Percentiles rank a stretch among this genome's conserved stretches.
phyloP scores from a whole-genome alignment of 2,888 invertebrate genomes.

The Eulithis testata region DNA sequence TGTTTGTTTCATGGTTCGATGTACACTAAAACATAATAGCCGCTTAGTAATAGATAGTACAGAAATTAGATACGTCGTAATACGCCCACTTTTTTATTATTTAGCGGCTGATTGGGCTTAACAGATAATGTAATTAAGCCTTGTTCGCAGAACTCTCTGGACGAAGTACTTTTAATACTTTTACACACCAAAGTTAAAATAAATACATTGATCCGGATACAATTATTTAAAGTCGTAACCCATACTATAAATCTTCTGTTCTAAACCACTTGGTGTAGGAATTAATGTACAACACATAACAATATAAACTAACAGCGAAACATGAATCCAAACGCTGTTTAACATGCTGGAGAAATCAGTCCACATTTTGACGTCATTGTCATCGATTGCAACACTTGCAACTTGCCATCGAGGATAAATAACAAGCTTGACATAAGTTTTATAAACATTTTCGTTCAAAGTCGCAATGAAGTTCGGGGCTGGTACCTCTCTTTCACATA shows the following conservation, averaged over 20 bases:
- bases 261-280: constrained; percentile 16
- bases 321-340: constrained; percentile 27
- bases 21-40: constrained; percentile 19
- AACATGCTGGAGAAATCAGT: constrained; percentile 32
- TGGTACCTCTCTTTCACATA: constrained; percentile 19
- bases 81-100: constrained; percentile 22
- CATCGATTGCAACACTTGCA: not conserved
- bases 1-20: constrained; percentile 22
- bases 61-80: constrained; percentile 15
- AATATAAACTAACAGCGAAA: constrained; percentile 29
- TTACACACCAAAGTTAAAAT: no score
- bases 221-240: constrained; percentile 11
- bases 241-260: not conserved
- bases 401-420: constrained; percentile 28
- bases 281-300: constrained; percentile 20
- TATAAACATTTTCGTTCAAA: constrained; percentile 29
- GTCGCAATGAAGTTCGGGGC: constrained; percentile 19
- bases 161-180: no score
- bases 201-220: no score
- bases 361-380: constrained; percentile 31
- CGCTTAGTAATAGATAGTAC: no score
- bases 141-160: no score
- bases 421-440: constrained; percentile 14
- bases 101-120: no score
- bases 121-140: no score